A percentile compares a stretch with the other conserved stretches of the same genome.
These are phyloP conservation scores for Tanaodytes sp. DNA, from an alignment of 2,888 invertebrate species.

Conservation along the genomic window DNA sequence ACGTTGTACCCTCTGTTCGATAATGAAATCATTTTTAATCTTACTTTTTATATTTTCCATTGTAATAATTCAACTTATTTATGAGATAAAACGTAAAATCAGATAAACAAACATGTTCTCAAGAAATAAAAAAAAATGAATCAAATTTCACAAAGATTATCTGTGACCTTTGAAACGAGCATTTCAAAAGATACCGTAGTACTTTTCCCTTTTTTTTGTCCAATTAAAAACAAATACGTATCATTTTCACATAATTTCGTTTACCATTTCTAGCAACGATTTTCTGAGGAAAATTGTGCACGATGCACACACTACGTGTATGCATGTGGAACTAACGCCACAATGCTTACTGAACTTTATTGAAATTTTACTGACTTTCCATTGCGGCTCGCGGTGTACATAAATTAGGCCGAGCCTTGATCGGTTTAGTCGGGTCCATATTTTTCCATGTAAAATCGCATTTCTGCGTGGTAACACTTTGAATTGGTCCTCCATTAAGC, in stretches of 20 bases:
- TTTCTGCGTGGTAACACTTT: constrained; percentile 82
- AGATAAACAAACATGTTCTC: too few relatives aligned
- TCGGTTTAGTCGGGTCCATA: constrained; percentile 45
- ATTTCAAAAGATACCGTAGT: too few relatives aligned
- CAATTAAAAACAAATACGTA: background rate
- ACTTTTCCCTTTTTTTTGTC: too few relatives aligned
- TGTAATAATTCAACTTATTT: background rate
- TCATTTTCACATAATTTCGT: background rate
- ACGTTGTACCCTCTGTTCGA: constrained; percentile 77
- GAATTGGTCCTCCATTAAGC: constrained; percentile 78
- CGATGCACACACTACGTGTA: constrained; percentile 9
- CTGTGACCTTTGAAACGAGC: too few relatives aligned
- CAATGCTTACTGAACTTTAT: constrained; percentile 49
- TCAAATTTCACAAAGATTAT: too few relatives aligned
- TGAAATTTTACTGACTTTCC: constrained; percentile 60
- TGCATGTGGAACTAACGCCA: constrained; percentile 12
- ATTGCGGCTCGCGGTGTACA: constrained; percentile 60
- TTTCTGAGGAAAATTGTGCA: constrained; percentile 23
- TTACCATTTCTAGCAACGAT: background rate
- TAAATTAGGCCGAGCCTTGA: constrained; percentile 57
- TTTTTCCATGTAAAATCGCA: constrained; percentile 78
- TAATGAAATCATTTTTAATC: background rate
- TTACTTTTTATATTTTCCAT: background rate
- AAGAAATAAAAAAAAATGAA: too few relatives aligned
- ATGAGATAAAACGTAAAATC: too few relatives aligned